Evolutionary conservation across 2,797 vertebrate genomes (phyloP), one percentile per base, ranked within the genome.

Genomic region (Miichthys miiuy): DNA sequence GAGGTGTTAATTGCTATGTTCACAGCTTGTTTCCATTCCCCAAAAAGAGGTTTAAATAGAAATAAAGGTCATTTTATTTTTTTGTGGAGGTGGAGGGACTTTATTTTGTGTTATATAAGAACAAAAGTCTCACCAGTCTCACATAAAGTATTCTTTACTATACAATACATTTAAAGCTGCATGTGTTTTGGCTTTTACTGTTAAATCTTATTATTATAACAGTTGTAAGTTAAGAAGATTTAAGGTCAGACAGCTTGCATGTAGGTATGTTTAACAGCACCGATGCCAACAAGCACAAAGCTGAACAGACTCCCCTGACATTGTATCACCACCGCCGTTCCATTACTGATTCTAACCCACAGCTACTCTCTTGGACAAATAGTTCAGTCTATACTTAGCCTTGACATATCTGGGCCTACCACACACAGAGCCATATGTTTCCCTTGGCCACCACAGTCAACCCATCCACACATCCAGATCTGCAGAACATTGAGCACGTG

Each of bases 341-440:
- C 75, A 87, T 78, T 79, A 74, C 87, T 78, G 79, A 87, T 84
- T 87, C 86, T 21, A 72, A 72, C 79, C 68, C 83, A 62, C 77
- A 61, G 76, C 70, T 72, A 55, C 75, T 86, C 62, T 74, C 75
- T 68, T 69, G 72, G 63, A 89, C 77, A 90, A 91, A 91, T 85
- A 91, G 55, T 74, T 81, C 3, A 6, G 70, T 81, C 89, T 92
- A 90, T 89, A 89, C 88, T 91, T 92, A 91, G 88, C 63, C 80
- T 65, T 75, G 73, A 88, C 86, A 84, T 90, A 88, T 90, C 87
- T 79, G 84, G 77, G 77, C 75, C 85, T 75, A 74, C 92, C 94
- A 90, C 93, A 94, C 93, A 95, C 92, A 75, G 86, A 91, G 91
- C 51, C 77, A 41, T 87, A 80, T 92, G 87, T 93, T 92, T 92